Base-by-base conservation (phyloP, 2,113 vertebrate species). In the Indicator indicator region DNA sequence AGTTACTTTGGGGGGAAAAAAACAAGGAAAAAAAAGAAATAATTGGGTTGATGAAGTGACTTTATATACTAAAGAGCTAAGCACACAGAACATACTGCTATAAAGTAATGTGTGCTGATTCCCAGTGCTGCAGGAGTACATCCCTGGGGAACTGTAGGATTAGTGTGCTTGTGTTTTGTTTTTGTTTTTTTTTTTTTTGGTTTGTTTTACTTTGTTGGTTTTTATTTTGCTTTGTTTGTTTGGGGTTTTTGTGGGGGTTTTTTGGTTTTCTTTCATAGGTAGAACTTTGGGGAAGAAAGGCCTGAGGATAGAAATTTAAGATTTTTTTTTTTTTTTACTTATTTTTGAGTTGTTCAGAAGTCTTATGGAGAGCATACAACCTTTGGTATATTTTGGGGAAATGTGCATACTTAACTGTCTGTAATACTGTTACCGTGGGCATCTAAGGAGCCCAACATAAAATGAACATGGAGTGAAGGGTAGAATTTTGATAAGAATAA, bases 11-110 rank as follows among this genome's bases (percentile, higher is more conserved):
- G 59, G 38, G 44, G 59, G 21, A 13, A 44, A 88, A 94, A 94
- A 74, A 64, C 23, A 28, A 50, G 40, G 4, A 69, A 86, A 86
- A 80, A 38, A 40, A 40, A 55, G 59, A 85, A 88, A 93, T 86
- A 64, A 93, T 93, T 95, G 81, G 30, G 16, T 90, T 94, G 90
- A 90, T 89, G 78, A 81, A 96, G 70, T 88, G 92, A 79, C 74
- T 92, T 96, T 95, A 89, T 96, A 76, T 88, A 89, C 83, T 94
- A 77, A 95, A 92, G 86, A 88, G 55, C 80, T 78, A 86, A 90
- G 75, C 63, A 73, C 60, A 55, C 44, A 79, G 65, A 94, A 74
- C 2, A 0, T 59, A 48, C 15, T 72, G 60, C 82, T 72, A 11
- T 68, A 73, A 86, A 89, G 79, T 81, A 88, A 82, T 38, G 33